Percentiles rank a stretch among this genome's conserved stretches.
phyloP scores from a whole-genome alignment of 2,113 vertebrate species.

The Lepus timidus region DNA sequence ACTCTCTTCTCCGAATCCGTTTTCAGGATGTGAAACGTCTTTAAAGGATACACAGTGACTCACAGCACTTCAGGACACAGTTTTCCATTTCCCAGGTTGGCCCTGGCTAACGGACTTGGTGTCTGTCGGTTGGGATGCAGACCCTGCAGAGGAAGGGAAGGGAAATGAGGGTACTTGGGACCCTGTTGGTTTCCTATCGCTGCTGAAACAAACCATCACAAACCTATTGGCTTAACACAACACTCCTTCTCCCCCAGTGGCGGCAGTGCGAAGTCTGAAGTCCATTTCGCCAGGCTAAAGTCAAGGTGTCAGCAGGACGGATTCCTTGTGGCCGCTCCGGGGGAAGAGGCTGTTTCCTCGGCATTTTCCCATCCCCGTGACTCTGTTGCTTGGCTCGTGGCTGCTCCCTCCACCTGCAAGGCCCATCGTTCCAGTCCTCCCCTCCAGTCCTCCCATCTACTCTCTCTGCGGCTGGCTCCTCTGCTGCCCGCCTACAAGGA shows the following conservation, averaged over 20 bases:
- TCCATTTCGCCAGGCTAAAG: background rate
- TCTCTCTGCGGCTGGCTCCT: background rate
- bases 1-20: slow-evolving; percentile 17
- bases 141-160: background rate
- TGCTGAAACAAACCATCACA: background rate
- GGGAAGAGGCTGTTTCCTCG: background rate
- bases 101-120: background rate
- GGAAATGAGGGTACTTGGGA: background rate
- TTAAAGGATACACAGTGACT: slow-evolving; percentile 46
- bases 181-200: background rate
- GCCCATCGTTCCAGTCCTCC: background rate
- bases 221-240: background rate
- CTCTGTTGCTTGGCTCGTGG: background rate
- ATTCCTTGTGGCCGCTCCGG: fast-evolving
- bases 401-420: background rate
- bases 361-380: background rate
- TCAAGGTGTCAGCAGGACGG: background rate
- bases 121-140: background rate
- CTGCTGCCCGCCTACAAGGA: background rate
- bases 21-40: slow-evolving; percentile 35
- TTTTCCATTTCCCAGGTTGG: slow-evolving; percentile 17
- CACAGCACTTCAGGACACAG: slow-evolving; percentile 33
- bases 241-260: background rate
- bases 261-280: background rate
- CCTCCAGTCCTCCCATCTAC: background rate